Base-by-base conservation (phyloP, 2,888 invertebrate species). In the Archips xylosteana region DNA sequence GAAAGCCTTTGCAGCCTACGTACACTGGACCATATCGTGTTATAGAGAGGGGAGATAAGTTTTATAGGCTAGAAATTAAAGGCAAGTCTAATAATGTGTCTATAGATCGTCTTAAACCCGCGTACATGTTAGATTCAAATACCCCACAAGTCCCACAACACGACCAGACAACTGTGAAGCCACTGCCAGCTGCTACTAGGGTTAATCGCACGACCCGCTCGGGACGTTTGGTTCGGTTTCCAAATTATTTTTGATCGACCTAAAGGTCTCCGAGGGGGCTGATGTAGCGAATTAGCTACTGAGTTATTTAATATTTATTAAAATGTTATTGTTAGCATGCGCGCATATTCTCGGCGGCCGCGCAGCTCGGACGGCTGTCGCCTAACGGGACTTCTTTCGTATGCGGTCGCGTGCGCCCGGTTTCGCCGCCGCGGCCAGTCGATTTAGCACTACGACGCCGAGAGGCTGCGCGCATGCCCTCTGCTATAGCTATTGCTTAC, bases 11-110 rank as follows among this genome's bases (percentile, higher is more conserved):
- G 32, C 60, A 65, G 9, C 54, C 69, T 36, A 59, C 69, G 9
- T 70, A 70, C 39, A 62, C 62, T 4, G 69, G 69, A n/a, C 69
- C 69, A 51, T 70, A 70, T 49, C 36, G 60, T 1, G 69, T 70
- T 12, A 49, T 70, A 15, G 69, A 70, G 47, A 42, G 69, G 13
- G 49, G 61, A 47, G 68, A 47, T 2, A 68, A 68, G n/a, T 68
- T 34, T 39, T 68, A 15, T 47, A 68, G 45, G 42, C 45, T 62
- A 1, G 39, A 61, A 8, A 62, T 62, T 13, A 51, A 39, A 6
- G 69, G 69, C 5, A 70, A 62, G n/a, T 3, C 49, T 13, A 15
- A 32, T 23, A 69, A n/a, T 49, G 61, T 69, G 4, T 69, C 69
- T 2, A 61, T 69, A n/a, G 61, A 69, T 49, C 36, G 69, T 3